These are phyloP conservation scores for Piprites chloris DNA, from an alignment of 2,113 vertebrate genomes.

Conservation along the genomic window DNA sequence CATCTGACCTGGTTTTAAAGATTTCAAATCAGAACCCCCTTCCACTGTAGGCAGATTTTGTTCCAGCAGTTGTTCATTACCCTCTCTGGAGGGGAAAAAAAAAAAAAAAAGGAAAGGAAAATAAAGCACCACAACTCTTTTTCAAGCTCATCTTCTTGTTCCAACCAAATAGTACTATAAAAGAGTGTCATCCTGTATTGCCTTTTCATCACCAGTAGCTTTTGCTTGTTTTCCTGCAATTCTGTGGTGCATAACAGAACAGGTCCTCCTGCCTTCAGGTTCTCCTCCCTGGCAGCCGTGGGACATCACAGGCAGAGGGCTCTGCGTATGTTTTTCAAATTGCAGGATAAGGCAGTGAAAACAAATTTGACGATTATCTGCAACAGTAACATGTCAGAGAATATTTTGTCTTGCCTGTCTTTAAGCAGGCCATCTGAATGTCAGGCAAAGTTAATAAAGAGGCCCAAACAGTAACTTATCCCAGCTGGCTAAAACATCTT, in stretches of 20 bases:
- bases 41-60: neutral
- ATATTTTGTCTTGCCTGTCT: neutral
- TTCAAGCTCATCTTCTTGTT: neutral
- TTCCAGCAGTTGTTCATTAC: neutral
- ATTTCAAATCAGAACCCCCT: neutral
- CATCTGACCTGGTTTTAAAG: conserved; percentile 44
- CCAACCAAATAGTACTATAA: neutral
- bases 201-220: neutral
- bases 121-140: neutral
- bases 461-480: neutral
- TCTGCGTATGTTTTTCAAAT: neutral
- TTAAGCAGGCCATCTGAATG: neutral
- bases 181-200: neutral
- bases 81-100: neutral
- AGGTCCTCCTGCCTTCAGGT: neutral
- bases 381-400: neutral
- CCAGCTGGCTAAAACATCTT: neutral
- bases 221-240: neutral
- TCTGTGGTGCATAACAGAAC: neutral
- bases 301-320: neutral
- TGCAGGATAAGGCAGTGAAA: neutral
- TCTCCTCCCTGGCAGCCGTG: neutral
- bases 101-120: rapidly evolving
- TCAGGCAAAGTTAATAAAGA: neutral
- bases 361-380: neutral